phyloP scores from a whole-genome alignment of 2,797 vertebrate genomes.

The Xiphorhynchus erythropygius region DNA sequence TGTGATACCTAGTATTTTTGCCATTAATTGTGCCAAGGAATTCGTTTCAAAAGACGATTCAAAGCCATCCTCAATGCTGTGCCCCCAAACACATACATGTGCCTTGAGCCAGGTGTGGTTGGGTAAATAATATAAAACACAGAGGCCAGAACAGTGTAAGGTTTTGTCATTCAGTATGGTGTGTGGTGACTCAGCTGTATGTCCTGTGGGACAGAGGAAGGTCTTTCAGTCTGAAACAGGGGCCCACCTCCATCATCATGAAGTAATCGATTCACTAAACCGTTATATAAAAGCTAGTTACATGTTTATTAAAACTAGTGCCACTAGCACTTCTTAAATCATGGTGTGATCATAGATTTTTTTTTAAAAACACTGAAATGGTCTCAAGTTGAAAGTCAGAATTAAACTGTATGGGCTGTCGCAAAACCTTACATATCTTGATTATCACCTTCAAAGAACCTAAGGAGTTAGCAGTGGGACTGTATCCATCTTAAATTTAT shows the following conservation, averaged over 20 bases:
- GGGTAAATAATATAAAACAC: neutral
- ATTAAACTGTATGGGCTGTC: neutral
- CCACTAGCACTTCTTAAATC: neutral
- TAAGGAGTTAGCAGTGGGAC: neutral
- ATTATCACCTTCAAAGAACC: neutral
- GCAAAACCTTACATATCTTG: neutral
- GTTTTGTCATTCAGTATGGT: neutral
- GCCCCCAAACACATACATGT: neutral
- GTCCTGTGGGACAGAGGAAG: neutral
- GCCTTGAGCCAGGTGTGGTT: neutral
- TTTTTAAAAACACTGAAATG: neutral
- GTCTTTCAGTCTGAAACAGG: neutral
- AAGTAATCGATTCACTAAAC: neutral
- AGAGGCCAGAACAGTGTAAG: neutral
- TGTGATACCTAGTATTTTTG: neutral
- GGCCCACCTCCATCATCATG: rapidly evolving
- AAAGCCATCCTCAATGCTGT: neutral
- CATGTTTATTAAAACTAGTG: neutral
- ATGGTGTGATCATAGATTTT: neutral
- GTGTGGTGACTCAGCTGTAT: neutral
- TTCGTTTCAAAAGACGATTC: neutral
- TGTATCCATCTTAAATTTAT: neutral
- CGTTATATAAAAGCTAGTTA: neutral
- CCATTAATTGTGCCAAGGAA: neutral
- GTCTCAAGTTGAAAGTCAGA: neutral